Base-by-base conservation (phyloP, 2,797 vertebrate genomes). In the Dipus sagitta region DNA sequence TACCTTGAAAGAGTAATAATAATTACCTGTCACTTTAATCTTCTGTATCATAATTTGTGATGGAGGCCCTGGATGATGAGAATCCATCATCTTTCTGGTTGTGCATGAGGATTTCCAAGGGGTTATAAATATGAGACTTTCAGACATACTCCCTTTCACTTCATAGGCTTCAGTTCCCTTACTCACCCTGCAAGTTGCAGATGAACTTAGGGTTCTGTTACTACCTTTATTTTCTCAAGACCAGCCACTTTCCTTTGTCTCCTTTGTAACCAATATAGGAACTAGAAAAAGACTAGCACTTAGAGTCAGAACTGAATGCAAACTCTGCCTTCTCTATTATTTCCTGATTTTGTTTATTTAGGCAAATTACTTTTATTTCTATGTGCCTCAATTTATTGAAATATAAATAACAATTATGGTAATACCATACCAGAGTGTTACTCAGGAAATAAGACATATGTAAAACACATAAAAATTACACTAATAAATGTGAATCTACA, bases 291-390 rank as follows among this genome's bases (percentile, higher is more conserved):
- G 11, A 1, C 24, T 84, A 92, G 84, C 11, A 64, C 82, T 65
- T 90, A n/a, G 54, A 91, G 6, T 70, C 15, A 81, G 8, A 89
- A 38, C 9, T 89, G 34, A 65, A 20, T 70, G 11, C 0, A 34
- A 79, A 95, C 52, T 54, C 6, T 88, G 4, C 7, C 14, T 90
- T 90, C 32, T 47, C 18, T 18, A 76, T 92, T 92, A 58, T 74
- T 91, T 95, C 24, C 21, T 79, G 64, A 18, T 70, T 92, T 91
- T 92, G 15, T 92, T 54, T 88, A 10, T 54, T 62, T 38, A 95
- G 65, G 38, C n/a, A 92, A 71, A n/a, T 47, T 47, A 67, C 54
- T 26, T 92, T 95, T 86, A 92, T 32, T 79, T 93, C 38, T 64
- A 24, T 58, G 26, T 84, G 17, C 23, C 26, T 93, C 65, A 58